Evolutionary conservation across 2,113 vertebrate species (phyloP).

Genomic region (Burhinus bistriatus): DNA sequence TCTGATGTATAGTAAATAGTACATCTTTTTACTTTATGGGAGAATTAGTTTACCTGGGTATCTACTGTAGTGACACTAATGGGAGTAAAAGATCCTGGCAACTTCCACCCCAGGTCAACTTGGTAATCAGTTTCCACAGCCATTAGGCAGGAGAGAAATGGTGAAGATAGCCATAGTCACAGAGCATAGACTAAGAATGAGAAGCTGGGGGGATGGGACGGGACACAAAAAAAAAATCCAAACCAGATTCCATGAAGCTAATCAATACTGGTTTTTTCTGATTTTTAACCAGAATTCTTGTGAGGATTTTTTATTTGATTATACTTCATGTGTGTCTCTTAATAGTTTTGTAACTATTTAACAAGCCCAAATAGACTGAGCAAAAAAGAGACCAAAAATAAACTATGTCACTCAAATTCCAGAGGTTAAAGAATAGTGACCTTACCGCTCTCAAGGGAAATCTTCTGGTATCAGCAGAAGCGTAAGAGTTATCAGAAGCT

Average conservation of each 20-base stretch:
- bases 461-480: neutral
- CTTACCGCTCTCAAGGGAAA: neutral
- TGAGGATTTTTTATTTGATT: neutral
- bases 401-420: neutral
- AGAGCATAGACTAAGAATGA: neutral
- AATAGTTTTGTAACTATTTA: neutral
- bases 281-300: neutral
- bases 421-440: neutral
- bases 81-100: neutral
- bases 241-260: neutral
- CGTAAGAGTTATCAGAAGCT: neutral
- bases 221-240: accelerated
- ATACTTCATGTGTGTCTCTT: neutral
- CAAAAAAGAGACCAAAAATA: neutral
- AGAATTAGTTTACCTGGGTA: neutral
- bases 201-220: neutral
- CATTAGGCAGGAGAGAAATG: neutral
- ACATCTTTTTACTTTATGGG: neutral
- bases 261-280: neutral
- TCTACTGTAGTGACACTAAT: neutral
- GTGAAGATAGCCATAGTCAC: neutral
- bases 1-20: neutral
- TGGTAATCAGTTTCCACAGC: neutral
- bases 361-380: neutral
- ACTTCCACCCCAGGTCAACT: neutral